Conservation (phyloP, 2,888 invertebrate species). For the Eupithecia centaureata region DNA sequence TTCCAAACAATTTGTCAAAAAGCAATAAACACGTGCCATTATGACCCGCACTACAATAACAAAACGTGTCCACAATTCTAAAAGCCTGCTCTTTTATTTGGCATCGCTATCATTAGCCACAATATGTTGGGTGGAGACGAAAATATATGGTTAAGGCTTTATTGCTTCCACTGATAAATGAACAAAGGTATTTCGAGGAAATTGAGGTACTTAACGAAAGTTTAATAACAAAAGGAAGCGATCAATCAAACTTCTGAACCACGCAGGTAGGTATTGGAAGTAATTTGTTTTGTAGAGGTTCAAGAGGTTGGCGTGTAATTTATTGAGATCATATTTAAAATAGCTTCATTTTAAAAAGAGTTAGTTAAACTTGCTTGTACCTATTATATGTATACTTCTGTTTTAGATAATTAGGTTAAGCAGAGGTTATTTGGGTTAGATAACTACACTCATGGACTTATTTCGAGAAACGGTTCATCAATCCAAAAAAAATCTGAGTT, state of each 20-base stretch:
- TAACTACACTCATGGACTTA: no score
- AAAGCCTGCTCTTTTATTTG: conserved; percentile 63
- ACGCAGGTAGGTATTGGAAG: conserved; percentile 17
- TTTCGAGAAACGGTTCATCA: no score
- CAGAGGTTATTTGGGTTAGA: no score
- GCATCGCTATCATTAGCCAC: conserved; percentile 66
- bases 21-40: conserved; percentile 55
- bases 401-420: no score
- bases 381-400: no score
- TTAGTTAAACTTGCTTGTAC: background rate
- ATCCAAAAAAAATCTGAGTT: no score
- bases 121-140: conserved; percentile 59
- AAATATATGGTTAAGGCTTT: conserved; percentile 66
- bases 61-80: conserved; percentile 59
- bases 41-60: conserved; percentile 45
- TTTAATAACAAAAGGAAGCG: conserved; percentile 33
- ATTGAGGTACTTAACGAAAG: conserved; percentile 35
- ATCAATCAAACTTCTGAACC: conserved; percentile 35
- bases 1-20: conserved; percentile 51
- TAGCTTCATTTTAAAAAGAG: background rate
- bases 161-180: conserved; percentile 71
- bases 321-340: background rate
- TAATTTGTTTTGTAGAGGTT: conserved; percentile 2
- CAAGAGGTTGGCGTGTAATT: conserved; percentile 1
- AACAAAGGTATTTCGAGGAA: conserved; percentile 49